Percentiles rank a stretch among this genome's conserved stretches.
phyloP scores from a whole-genome alignment of 2,888 invertebrate species.

The Tridacna gigas region DNA sequence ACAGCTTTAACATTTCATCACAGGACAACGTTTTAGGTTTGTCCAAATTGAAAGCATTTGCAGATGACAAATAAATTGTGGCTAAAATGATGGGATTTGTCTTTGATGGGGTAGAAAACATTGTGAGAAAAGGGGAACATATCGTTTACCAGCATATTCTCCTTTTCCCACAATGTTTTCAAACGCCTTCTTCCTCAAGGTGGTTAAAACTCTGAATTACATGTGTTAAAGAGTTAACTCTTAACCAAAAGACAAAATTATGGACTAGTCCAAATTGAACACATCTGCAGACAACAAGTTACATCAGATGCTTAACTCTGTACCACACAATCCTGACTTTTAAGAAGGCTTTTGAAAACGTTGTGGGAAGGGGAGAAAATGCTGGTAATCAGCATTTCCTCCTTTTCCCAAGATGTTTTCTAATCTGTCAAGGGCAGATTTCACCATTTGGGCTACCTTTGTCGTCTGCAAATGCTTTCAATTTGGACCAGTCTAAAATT shows the following conservation, averaged over 20 bases:
- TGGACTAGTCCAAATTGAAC: background rate
- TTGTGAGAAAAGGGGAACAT: background rate
- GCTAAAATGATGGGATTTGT: no score
- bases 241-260: background rate
- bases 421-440: no score
- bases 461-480: background rate
- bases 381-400: background rate
- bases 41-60: no score
- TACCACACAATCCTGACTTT: background rate
- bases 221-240: background rate
- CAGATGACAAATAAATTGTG: no score
- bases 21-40: no score
- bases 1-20: no score
- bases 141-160: background rate
- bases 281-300: background rate
- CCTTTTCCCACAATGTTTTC: background rate
- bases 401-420: background rate
- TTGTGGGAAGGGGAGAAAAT: slow-evolving; percentile 2
- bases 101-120: no score
- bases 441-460: background rate
- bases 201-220: background rate
- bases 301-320: background rate
- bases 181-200: background rate
- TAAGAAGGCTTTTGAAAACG: background rate
- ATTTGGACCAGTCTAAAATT: background rate